Conservation (phyloP, 2,113 vertebrate species). For the Phainopepla nitens region DNA sequence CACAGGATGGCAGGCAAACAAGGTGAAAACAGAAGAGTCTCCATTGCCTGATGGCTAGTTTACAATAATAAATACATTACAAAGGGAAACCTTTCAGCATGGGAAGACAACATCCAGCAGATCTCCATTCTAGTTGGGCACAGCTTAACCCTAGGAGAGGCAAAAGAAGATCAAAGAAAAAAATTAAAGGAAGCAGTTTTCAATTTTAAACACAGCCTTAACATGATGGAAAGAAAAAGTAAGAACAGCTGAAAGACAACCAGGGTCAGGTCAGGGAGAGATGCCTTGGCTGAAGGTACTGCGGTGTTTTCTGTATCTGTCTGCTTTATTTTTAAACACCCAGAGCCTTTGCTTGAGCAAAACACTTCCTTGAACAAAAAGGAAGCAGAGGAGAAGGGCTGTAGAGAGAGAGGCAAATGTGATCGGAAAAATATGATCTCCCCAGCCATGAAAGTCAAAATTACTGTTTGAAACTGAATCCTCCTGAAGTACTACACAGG, state of each 20-base stretch:
- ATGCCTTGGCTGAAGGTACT: constrained; percentile 40
- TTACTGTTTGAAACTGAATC: constrained; percentile 74
- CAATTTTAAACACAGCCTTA: neutral
- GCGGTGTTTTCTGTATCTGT: constrained; percentile 66
- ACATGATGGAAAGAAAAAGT: neutral
- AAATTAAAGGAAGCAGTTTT: constrained; percentile 11
- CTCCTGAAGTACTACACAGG: constrained; percentile 14
- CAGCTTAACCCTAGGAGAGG: neutral
- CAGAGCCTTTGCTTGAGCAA: constrained; percentile 71
- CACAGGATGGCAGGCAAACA: neutral
- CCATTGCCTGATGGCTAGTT: neutral
- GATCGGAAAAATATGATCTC: constrained; percentile 54
- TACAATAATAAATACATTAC: neutral
- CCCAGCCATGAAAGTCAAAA: constrained; percentile 60
- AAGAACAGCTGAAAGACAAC: constrained; percentile 22
- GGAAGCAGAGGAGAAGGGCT: constrained; percentile 33
- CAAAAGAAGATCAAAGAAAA: neutral
- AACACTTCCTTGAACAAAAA: constrained; percentile 70
- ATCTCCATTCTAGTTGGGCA: neutral
- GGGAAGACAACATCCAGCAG: neutral
- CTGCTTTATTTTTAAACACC: constrained; percentile 81
- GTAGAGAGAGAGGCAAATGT: neutral
- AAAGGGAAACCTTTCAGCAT: neutral
- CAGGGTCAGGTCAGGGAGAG: constrained; percentile 26
- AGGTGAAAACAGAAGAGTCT: neutral